Base-by-base conservation (phyloP, 2,888 invertebrate genomes). In the Dolichomitus sp. region DNA sequence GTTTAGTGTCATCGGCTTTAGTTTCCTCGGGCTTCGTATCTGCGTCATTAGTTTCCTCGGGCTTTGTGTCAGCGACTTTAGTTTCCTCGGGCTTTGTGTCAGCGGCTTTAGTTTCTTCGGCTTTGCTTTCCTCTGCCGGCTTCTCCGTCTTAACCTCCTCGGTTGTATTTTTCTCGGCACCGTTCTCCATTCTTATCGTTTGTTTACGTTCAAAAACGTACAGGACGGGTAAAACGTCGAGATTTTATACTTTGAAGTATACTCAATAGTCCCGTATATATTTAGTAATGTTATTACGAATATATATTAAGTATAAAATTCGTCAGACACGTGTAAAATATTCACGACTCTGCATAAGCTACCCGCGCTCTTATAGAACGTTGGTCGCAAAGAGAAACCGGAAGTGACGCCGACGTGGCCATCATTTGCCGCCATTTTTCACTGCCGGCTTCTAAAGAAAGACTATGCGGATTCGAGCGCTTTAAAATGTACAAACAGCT, bases 151-250 rank as follows among this genome's bases (percentile, higher is more conserved):
- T 76, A 81, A 81, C 50, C 19, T 70, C 74, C 40, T 84, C 87
- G 23, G 45, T 33, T 61, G 83, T 85, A 11, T 68, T 54, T 14
- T 85, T 82, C 37, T 86, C 85, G 50, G 89, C 80, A 7, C 86
- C 90, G 81, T 90, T 91, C 40, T 89, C 91, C 89, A 90, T 91
- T 61, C 2, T 40, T 19, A 19, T 19, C 17, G 14, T 12, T 57
- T 14, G 4, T 40, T 40, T 40, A 23, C 12, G 50, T 66, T 57
- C 0, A 33, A 59, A 1, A 50, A 30, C 19, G 19, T 50, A 73
- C 52, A 0, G n/a, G 65, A 2, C 54, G 33, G 45, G n/a, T 23
- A 30, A 57, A 14, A 5, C 12, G 14, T 3, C 23, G 27, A 54
- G 27, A 3, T 54, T 54, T 11, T 14, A 5, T 54, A 54, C 27